Conservation (phyloP, 30 jellyfish, hydroid and myxozoan species). For the Hydractinia symbiolongicarpus region DNA sequence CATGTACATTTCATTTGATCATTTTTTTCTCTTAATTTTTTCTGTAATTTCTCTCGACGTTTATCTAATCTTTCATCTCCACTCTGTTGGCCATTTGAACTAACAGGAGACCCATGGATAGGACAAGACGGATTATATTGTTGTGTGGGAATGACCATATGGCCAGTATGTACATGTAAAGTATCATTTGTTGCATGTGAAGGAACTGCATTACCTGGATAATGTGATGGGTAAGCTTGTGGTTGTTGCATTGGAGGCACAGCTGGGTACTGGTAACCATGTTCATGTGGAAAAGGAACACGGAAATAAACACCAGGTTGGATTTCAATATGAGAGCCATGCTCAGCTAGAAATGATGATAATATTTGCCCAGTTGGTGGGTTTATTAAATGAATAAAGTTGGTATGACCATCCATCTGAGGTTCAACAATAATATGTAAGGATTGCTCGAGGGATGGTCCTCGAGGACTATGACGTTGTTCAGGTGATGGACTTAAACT, state of each 20-base stretch:
- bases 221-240: conserved; percentile 3
- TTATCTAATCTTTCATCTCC: conserved; percentile 54
- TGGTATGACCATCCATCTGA: conserved; percentile 87
- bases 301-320: conserved; percentile 95
- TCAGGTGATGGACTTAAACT: conserved; percentile 74
- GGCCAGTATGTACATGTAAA: neutral
- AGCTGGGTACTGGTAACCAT: conserved; percentile 56
- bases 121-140: conserved; percentile 77
- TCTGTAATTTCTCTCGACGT: conserved; percentile 71
- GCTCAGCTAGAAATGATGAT: conserved; percentile 79
- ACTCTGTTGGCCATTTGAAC: conserved; percentile 21
- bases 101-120: conserved; percentile 60
- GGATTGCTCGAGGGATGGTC: conserved; percentile 59
- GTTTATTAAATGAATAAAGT: conserved; percentile 70
- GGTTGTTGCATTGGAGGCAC: conserved; percentile 29
- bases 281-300: conserved; percentile 96
- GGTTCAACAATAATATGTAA: conserved; percentile 91
- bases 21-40: conserved; percentile 57
- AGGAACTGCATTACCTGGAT: conserved; percentile 2
- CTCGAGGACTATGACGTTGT: conserved; percentile 55
- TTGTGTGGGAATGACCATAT: conserved; percentile 23
- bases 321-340: conserved; percentile 84
- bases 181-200: neutral
- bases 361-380: conserved; percentile 83
- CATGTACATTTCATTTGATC: conserved; percentile 24